Percentiles rank a stretch among this genome's conserved stretches.
Conservation (phyloP, 2,113 vertebrate species). For the Gobius niger region DNA sequence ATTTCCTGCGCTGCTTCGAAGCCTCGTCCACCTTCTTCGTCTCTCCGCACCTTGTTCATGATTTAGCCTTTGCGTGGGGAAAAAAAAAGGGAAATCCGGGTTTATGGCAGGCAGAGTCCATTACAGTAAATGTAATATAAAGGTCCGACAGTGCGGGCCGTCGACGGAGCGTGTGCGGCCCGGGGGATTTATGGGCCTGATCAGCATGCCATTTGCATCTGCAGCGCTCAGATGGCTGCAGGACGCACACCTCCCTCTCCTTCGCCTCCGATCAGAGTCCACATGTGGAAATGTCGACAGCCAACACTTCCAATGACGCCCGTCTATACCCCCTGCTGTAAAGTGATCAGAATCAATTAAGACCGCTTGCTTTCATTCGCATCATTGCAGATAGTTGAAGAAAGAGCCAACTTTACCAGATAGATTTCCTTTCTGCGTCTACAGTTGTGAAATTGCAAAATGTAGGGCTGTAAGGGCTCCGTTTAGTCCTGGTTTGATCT, state of each 20-base stretch:
- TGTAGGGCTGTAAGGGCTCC: no score
- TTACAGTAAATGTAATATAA: conserved; percentile 27
- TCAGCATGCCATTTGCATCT: conserved; percentile 53
- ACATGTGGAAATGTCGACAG: not conserved
- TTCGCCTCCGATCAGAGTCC: not conserved
- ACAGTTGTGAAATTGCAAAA: no score
- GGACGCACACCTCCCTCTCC: conserved; percentile 6
- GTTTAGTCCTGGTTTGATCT: no score
- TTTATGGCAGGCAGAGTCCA: conserved; percentile 30
- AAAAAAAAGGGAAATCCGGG: conserved; percentile 29
- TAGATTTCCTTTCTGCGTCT: no score
- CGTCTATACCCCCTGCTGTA: not conserved
- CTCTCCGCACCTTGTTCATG: not conserved
- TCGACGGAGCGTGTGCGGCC: conserved; percentile 15
- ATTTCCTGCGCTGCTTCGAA: not conserved
- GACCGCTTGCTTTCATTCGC: no score
- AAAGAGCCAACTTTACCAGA: no score
- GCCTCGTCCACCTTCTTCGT: conserved; percentile 21
- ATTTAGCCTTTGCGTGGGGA: not conserved
- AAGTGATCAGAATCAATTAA: not conserved
- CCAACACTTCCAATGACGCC: not conserved
- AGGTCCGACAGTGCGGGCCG: conserved; percentile 1
- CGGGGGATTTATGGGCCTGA: conserved; percentile 12
- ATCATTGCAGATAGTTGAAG: no score
- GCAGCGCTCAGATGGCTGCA: conserved; percentile 28